phyloP scores from a whole-genome alignment of 2,888 invertebrate genomes.

The Palloptera scutellata region DNA sequence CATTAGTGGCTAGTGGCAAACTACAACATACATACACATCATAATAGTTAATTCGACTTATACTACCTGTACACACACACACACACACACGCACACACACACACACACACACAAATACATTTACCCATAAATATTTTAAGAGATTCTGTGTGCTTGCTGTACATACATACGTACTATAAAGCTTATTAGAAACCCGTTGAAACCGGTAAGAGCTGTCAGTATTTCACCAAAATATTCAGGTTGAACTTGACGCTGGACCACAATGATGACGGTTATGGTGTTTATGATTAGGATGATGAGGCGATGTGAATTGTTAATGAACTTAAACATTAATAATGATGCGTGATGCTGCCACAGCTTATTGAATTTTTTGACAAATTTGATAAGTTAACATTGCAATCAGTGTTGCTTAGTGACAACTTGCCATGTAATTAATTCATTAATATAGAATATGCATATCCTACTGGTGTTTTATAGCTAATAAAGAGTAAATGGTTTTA shows the following conservation, averaged over 20 bases:
- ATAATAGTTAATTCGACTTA: too few species aligned
- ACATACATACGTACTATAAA: too few species aligned
- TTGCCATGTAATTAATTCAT: not conserved
- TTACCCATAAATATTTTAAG: not conserved
- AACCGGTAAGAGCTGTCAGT: not conserved
- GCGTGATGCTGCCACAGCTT: not conserved
- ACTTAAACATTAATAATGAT: not conserved
- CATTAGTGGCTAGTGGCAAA: not conserved
- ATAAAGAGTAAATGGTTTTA: too few species aligned
- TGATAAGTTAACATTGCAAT: constrained; percentile 4
- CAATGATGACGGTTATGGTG: not conserved
- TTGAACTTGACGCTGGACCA: constrained; percentile 16
- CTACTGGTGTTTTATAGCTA: too few species aligned
- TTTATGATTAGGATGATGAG: not conserved
- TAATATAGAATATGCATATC: too few species aligned
- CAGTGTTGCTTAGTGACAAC: not conserved
- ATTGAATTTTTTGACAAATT: not conserved
- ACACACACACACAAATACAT: not conserved
- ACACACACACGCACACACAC: not conserved
- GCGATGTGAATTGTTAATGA: constrained; percentile 12
- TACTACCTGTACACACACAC: not conserved
- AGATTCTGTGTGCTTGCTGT: not conserved
- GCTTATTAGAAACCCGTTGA: constrained; percentile 19
- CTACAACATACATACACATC: too few species aligned
- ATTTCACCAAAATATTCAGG: constrained; percentile 6